Evolutionary conservation across 2,113 vertebrate species (phyloP), one percentile per base, ranked within the genome.

Genomic region (Halcyon senegalensis): DNA sequence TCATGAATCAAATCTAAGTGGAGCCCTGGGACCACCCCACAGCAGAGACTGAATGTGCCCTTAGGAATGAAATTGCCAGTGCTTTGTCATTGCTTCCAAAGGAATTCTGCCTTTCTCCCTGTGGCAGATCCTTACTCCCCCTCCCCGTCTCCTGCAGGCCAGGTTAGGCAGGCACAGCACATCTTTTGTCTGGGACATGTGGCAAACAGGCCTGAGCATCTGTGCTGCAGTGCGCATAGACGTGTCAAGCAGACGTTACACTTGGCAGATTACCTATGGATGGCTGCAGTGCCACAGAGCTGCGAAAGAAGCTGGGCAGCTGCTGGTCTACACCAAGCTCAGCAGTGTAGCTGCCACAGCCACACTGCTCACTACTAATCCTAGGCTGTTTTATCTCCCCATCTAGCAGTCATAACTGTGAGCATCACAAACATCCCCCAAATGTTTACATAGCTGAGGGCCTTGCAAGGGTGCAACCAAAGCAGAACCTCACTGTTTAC

Each of bases 231-330:
- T n/a, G 59, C 30, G 30, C 30, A 24, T 2, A 9, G 27, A 23
- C 5, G 7, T 28, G 18, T 20, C 0, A 2, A 59, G 28, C 43
- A 17, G 20, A 33, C 1, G 2, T 33, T 44, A 20, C 15, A 21
- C 16, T 63, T 46, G 33, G 18, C 48, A 50, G 69, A 33, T 59
- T 8, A 50, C 62, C 33, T 14, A 31, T 1, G 3, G 50, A 12
- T 3, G 7, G 33, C 41, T 51, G 41, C 59, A 73, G 86, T 46
- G 50, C 18, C 23, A 8, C 39, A 23, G 43, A 64, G 30, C 23
- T 51, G 43, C 2, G 4, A 59, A 60, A 44, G 48, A 64, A 64
- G 82, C 50, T 5, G 9, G 19, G 43, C 31, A 64, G 41, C 46
- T 20, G 20, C 64, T 56, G 50, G 20, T 10, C n/a, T 50, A 33